Evolutionary conservation across 2,888 invertebrate species (phyloP).

Genomic region (Tiphia femorata): DNA sequence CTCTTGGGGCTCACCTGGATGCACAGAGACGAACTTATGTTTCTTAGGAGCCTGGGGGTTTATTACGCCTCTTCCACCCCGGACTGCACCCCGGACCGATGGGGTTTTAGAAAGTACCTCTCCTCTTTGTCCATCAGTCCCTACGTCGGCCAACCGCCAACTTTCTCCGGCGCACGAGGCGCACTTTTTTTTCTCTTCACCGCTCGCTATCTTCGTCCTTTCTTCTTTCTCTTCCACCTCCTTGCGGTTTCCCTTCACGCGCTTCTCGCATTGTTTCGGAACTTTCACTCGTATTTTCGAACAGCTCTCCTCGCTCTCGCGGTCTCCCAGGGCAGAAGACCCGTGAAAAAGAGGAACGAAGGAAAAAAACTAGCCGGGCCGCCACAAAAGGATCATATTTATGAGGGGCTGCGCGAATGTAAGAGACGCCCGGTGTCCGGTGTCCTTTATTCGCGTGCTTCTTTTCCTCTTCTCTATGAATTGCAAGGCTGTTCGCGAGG

Average conservation of each 20-base stretch:
- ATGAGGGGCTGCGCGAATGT: slow-evolving; percentile 49
- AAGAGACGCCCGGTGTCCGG: slow-evolving; percentile 15
- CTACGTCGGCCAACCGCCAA: slow-evolving; percentile 37
- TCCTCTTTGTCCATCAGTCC: slow-evolving; percentile 20
- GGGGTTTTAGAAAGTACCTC: slow-evolving; percentile 21
- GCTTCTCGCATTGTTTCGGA: slow-evolving; percentile 60
- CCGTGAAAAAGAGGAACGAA: slow-evolving; percentile 48
- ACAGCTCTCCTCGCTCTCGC: slow-evolving; percentile 26
- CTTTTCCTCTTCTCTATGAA: not conserved
- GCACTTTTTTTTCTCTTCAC: slow-evolving; percentile 11
- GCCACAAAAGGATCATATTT: slow-evolving; percentile 55
- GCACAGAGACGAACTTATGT: too few relatives aligned
- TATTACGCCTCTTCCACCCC: too few relatives aligned
- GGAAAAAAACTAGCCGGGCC: too few relatives aligned
- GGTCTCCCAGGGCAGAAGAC: slow-evolving; percentile 22
- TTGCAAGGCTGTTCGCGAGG: not conserved
- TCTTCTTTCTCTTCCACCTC: slow-evolving; percentile 23
- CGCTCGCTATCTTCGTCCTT: slow-evolving; percentile 15
- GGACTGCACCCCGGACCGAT: slow-evolving; percentile 14
- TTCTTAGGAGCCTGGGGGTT: too few relatives aligned
- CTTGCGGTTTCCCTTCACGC: slow-evolving; percentile 32
- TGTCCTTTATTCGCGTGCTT: slow-evolving; percentile 16
- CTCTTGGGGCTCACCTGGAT: too few relatives aligned
- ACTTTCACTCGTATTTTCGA: slow-evolving; percentile 58
- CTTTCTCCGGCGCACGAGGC: slow-evolving; percentile 40